Evolutionary conservation across 2,797 vertebrate genomes (phyloP), one percentile per base, ranked within the genome.

Genomic region (Hippocampus kuda): DNA sequence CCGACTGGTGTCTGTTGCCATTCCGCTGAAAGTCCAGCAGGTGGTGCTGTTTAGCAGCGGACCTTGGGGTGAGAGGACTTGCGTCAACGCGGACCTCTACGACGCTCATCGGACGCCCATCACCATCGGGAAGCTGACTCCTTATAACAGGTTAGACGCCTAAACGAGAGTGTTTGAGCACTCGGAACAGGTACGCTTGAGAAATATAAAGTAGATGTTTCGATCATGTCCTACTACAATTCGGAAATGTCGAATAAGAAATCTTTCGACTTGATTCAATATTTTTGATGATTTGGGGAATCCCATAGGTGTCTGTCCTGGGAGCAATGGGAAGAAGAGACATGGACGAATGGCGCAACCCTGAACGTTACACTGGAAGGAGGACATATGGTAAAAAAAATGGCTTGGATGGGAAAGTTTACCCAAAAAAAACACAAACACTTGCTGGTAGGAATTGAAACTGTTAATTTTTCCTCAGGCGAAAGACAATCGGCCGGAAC

Each of bases 1-100:
- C 20, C 68, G 75, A 27, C 79, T 82, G 61, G 84, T 74, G 38
- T 81, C 64, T n/a, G 75, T 88, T 68, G 82, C 83, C n/a, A 79
- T 93, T 65, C 89, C 90, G 0, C 3, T 79, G 0, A 64, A 70
- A 54, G 83, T 87, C 73, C 89, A 75, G 12, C 88, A 90, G 81
- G 86, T 92, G 85, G 90, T 92, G 80, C 77, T 93, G 77, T 93
- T 92, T 70, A 88, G 86, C 74, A 83, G 83, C 57, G 92, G 91
- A 0, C 78, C 67, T 41, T 93, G 91, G 91, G 86, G 80, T 1
- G 77, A 86, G 13, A 65, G 86, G 62, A 72, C 87, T 51, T 87
- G 83, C 59, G 88, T 90, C 64, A 85, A 88, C 65, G 88, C 87
- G 2, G 88, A 90, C 73, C 86, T 93, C 46, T 81, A 73, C 59